Evolutionary conservation across 1,140 invertebrate species (phyloP), one percentile per base, ranked within the genome.

Genomic region (Orius insidiosus): DNA sequence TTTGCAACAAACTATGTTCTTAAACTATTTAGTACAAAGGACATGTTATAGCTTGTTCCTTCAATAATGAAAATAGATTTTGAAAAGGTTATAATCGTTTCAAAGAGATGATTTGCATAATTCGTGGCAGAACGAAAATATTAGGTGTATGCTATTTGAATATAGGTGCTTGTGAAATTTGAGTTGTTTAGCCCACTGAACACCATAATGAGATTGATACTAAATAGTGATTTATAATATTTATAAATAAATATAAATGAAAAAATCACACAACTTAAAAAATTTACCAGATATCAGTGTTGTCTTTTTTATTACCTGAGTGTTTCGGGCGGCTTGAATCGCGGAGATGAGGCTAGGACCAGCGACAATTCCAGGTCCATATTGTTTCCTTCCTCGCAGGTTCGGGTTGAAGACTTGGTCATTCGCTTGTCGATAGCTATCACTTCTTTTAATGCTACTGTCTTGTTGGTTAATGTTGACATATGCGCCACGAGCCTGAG

Each of bases 381-480:
- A 56, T 33, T 53, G 50, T n/a, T 53, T 52, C 9, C 54, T 45
- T 7, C 53, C 54, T 6, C 51, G 41, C n/a, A 48, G 35, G 33
- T 54, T 58, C 1, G 58, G 52, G 18, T 53, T 56, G 36, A 52
- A 41, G 13, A 52, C 52, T 31, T 55, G 42, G 33, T 53, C 46
- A 63, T 85, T 87, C 1, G 85, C 85, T 60, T 85, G 71, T 49
- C 83, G 74, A 58, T 88, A 88, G 63, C 83, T 86, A 59, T 86
- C 81, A 59, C 81, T 85, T 37, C 84, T 71, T 63, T 84, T 84
- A 18, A 87, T 46, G 46, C 60, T 58, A 10, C 48, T 15, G 16
- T 53, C 54, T 5, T 56, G 47, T 16, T 54, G 50, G 7, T 54
- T 48, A 15, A 58, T 50, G 11, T 46, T 52, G 2, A 58, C 55